Conservation (phyloP, 1,140 invertebrate species). For the Scaptomyza graminum region DNA sequence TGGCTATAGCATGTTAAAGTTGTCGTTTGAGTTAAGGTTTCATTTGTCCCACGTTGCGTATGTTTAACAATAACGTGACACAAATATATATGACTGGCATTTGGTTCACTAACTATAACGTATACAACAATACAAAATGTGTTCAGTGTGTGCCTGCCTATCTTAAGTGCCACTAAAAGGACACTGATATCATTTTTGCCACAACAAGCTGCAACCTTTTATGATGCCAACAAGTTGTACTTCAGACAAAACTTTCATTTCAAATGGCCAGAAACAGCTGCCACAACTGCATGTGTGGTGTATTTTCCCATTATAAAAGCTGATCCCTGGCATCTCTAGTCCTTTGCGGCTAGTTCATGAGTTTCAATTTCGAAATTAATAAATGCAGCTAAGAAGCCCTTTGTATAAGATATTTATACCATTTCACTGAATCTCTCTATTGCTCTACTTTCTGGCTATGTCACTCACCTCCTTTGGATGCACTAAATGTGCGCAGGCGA, state of each 20-base stretch:
- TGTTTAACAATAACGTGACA: conserved; percentile 75
- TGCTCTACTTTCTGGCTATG: neutral
- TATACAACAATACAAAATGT: conserved; percentile 25
- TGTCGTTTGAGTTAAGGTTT: conserved; percentile 8
- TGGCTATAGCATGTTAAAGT: conserved; percentile 10
- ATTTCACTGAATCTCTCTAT: neutral
- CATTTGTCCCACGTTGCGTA: conserved; percentile 46
- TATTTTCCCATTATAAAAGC: conserved; percentile 15
- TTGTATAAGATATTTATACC: conserved; percentile 4
- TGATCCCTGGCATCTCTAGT: conserved; percentile 47
- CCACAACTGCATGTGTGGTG: conserved; percentile 1
- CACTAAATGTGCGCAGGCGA: conserved; percentile 93
- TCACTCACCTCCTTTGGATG: conserved; percentile 93
- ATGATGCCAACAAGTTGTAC: conserved; percentile 56
- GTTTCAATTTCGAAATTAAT: conserved; percentile 79
- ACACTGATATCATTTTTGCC: conserved; percentile 59
- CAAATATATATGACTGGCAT: conserved; percentile 54
- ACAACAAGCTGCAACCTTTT: conserved; percentile 53
- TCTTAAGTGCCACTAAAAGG: conserved; percentile 73
- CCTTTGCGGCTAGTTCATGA: conserved; percentile 38
- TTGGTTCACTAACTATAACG: conserved; percentile 7
- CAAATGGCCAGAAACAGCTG: conserved; percentile 12
- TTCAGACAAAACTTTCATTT: conserved; percentile 57
- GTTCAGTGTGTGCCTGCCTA: conserved; percentile 13
- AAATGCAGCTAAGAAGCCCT: conserved; percentile 39